A percentile compares a stretch with the other conserved stretches of the same genome.
Evolutionary conservation across 2,797 vertebrate genomes (phyloP).

Genomic region (Myotis planiceps): DNA sequence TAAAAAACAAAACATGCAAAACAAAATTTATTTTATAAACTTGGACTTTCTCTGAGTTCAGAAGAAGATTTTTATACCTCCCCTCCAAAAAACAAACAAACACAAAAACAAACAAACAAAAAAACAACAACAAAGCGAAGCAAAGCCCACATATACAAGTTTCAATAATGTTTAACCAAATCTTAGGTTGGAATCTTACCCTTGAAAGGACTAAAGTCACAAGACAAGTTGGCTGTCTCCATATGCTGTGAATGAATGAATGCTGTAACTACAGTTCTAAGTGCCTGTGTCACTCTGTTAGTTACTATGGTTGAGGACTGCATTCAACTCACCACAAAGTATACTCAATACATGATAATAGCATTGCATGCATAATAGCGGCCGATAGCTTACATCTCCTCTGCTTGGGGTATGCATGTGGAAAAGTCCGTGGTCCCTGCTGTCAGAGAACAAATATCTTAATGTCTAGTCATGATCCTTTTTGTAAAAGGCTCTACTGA

Average conservation of each 20-base stretch:
- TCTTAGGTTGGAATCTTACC: background rate
- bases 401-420: background rate
- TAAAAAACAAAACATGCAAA: background rate
- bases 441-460: background rate
- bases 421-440: background rate
- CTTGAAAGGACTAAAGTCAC: constrained; percentile 37
- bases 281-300: background rate
- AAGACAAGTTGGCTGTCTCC: background rate
- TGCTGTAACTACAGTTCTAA: constrained; percentile 41
- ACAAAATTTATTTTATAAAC: background rate
- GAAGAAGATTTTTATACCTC: background rate
- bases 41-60: constrained; percentile 36
- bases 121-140: background rate
- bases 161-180: constrained; percentile 31
- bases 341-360: background rate
- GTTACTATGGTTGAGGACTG: background rate
- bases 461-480: background rate
- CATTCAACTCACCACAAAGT: background rate
- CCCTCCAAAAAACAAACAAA: background rate
- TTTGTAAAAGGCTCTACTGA: background rate
- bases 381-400: background rate
- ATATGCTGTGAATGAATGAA: constrained; percentile 50
- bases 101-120: background rate
- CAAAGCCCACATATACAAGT: constrained; percentile 1
- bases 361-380: background rate